phyloP scores from a whole-genome alignment of 2,113 vertebrate species.

The Phalacrocorax aristotelis region DNA sequence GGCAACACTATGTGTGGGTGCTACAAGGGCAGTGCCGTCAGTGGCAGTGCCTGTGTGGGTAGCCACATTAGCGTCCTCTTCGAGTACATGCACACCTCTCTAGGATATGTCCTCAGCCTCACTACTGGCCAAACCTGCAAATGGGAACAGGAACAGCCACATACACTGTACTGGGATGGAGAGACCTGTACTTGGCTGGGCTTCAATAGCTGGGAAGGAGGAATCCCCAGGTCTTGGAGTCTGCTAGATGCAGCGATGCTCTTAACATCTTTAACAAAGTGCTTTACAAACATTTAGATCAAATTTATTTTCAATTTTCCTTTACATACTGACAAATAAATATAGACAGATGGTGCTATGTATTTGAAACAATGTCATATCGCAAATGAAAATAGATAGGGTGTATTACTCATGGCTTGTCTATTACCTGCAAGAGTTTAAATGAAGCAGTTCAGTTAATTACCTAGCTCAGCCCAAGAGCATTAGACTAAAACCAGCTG shows the following conservation, averaged over 20 bases:
- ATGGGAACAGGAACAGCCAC: neutral
- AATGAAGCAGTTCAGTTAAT: slow-evolving; percentile 10
- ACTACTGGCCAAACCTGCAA: neutral
- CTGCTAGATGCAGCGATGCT: neutral
- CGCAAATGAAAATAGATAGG: neutral
- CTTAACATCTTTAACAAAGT: neutral
- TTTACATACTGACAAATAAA: neutral
- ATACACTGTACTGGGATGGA: neutral
- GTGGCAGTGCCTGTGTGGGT: neutral
- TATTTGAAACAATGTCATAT: neutral
- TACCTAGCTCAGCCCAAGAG: neutral
- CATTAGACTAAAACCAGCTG: neutral
- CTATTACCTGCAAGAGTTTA: neutral
- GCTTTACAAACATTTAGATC: neutral
- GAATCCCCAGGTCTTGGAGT: neutral
- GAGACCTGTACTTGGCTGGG: neutral
- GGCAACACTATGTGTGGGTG: accelerated
- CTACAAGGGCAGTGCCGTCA: neutral
- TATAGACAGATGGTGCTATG: neutral
- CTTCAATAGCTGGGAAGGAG: neutral
- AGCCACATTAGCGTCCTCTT: neutral
- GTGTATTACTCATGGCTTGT: neutral
- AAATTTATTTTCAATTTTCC: neutral
- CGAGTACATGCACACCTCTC: neutral
- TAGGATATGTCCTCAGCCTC: neutral